These are phyloP conservation scores for Ptilonorhynchus violaceus DNA, from an alignment of 2,113 vertebrate species.

Conservation along the genomic window DNA sequence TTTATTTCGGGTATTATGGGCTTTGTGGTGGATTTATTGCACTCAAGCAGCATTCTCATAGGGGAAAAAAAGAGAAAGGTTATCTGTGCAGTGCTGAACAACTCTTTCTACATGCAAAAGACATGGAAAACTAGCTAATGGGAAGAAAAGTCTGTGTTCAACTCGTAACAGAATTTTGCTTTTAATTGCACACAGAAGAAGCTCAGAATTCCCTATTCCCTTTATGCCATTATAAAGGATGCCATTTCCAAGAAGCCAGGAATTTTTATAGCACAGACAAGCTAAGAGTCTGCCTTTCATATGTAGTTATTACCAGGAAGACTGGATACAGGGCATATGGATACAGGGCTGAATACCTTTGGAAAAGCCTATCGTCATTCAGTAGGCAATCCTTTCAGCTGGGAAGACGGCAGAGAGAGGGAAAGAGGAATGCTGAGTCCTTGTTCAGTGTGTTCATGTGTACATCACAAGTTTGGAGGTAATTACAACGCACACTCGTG, in stretches of 20 bases:
- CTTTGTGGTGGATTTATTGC: neutral
- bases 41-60: neutral
- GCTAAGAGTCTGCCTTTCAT: neutral
- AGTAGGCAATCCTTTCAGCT: neutral
- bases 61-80: neutral
- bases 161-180: neutral
- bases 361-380: neutral
- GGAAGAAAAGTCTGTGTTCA: neutral
- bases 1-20: slow-evolving; percentile 1
- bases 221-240: neutral
- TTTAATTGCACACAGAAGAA: neutral
- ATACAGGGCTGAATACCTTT: neutral
- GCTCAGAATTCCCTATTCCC: neutral
- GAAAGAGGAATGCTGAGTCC: neutral
- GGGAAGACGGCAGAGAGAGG: neutral
- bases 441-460: fast-evolving
- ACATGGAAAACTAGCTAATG: neutral
- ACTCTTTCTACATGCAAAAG: neutral
- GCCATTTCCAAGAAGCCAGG: neutral
- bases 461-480: neutral
- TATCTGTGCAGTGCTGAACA: neutral
- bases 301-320: neutral
- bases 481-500: fast-evolving
- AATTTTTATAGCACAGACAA: neutral
- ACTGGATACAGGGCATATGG: neutral